Evolutionary conservation across 2,113 vertebrate species (phyloP).

Genomic region (Illadopsis cleaveri): DNA sequence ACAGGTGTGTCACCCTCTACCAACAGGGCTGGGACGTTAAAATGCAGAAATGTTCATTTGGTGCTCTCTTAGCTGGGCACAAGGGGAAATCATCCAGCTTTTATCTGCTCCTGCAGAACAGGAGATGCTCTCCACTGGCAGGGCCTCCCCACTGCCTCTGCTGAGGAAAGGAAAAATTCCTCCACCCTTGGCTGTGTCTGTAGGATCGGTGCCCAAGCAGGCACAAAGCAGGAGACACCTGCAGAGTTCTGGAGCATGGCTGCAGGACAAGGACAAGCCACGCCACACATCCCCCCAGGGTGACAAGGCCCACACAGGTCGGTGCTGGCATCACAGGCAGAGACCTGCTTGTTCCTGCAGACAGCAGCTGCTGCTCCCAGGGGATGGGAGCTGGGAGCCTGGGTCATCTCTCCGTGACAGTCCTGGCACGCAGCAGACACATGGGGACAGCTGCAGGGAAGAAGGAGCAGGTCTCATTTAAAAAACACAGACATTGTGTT

Average conservation of each 20-base stretch:
- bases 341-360: background rate
- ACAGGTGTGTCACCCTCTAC: background rate
- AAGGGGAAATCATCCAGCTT: background rate
- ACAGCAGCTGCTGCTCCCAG: background rate
- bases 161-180: background rate
- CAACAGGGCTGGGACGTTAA: background rate
- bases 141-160: background rate
- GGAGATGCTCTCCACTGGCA: background rate
- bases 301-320: background rate
- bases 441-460: background rate
- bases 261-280: background rate
- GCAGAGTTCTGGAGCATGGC: background rate
- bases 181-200: background rate
- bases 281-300: accelerated
- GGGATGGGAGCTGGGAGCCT: background rate
- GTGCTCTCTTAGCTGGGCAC: background rate
- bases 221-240: background rate
- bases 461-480: background rate
- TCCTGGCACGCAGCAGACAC: background rate
- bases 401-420: background rate
- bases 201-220: accelerated
- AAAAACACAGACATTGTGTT: background rate
- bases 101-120: background rate
- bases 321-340: background rate
- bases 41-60: background rate